These are phyloP conservation scores for Gadopsis marmoratus DNA, from an alignment of 2,797 vertebrate species.

Conservation along the genomic window DNA sequence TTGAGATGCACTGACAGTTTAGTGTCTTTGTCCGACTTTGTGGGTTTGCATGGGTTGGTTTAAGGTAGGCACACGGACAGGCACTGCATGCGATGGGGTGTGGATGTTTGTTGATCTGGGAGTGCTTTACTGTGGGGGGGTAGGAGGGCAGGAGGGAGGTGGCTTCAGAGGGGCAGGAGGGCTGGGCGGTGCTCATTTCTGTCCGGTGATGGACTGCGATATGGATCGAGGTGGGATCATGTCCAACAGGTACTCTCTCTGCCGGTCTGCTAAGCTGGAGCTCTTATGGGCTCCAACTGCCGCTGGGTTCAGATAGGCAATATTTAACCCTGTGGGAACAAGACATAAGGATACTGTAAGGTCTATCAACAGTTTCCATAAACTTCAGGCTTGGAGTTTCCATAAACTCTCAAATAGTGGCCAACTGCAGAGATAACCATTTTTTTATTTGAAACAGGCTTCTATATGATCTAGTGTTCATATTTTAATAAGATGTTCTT, in stretches of 20 bases:
- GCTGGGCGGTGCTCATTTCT: constrained; percentile 85
- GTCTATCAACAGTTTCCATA: neutral
- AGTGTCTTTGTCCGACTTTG: constrained; percentile 84
- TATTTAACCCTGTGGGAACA: constrained; percentile 89
- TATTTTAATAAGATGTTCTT: neutral
- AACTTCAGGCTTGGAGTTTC: neutral
- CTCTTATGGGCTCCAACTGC: constrained; percentile 93
- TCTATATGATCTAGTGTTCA: neutral
- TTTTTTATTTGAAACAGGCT: neutral
- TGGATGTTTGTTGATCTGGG: constrained; percentile 63
- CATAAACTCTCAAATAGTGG: neutral
- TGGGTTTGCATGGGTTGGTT: constrained; percentile 82
- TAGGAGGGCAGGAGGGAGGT: constrained; percentile 39
- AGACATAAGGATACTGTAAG: constrained; percentile 3
- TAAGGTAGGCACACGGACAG: constrained; percentile 93
- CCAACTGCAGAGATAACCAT: neutral
- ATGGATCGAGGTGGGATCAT: constrained; percentile 98
- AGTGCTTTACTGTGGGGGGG: constrained; percentile 70
- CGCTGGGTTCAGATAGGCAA: constrained; percentile 93
- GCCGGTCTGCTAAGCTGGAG: constrained; percentile 94
- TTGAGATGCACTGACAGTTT: constrained; percentile 83
- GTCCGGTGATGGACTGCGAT: constrained; percentile 96
- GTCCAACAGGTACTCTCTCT: constrained; percentile 97
- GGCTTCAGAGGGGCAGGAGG: constrained; percentile 43
- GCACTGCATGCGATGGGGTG: constrained; percentile 92